Base-by-base conservation (phyloP, 2,113 vertebrate genomes). In the Parotia lawesii region DNA sequence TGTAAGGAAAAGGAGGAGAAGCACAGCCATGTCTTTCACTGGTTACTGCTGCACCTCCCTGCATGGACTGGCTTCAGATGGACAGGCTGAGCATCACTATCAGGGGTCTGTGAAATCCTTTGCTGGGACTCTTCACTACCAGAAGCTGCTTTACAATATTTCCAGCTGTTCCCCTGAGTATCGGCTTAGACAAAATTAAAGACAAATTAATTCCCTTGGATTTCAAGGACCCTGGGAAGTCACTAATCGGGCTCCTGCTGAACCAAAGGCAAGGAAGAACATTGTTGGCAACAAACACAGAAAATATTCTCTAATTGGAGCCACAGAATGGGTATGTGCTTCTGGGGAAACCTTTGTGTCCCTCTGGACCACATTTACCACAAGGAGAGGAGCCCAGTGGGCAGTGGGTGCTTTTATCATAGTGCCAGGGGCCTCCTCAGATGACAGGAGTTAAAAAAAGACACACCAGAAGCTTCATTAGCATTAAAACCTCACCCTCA, bases 101-200 rank as follows among this genome's bases (percentile, higher is more conserved):
- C 27, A 67, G 77, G 29, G 69, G 11, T 31, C 77, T 56, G 6
- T 28, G 45, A 73, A 87, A 48, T 54, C 82, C 58, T 79, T 57
- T 57, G 47, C 44, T 81, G 61, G 35, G 81, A 64, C 44, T 84
- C 38, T 72, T 74, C 14, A 5, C 33, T 76, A 74, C 25, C 90
- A 93, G 65, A 72, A 93, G 70, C 60, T 85, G 81, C 81, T 87
- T 38, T 87, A 61, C 45, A 94, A n/a, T 45, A 67, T 72, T 89
- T 57, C 50, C 66, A 91, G 20, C 22, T 1, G 0, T 44, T 65
- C 73, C 58, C n/a, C 40, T 75, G 67, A 85, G 31, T 45, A 85
- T 75, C 45, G 82, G 77, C 77, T 40, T 27, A 53, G 66, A 81
- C 25, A 89, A 79, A 94, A 94, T 51, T 67, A 64, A 74, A 89